Conservation (phyloP, 2,797 vertebrate genomes). For the Thunnus albacares region DNA sequence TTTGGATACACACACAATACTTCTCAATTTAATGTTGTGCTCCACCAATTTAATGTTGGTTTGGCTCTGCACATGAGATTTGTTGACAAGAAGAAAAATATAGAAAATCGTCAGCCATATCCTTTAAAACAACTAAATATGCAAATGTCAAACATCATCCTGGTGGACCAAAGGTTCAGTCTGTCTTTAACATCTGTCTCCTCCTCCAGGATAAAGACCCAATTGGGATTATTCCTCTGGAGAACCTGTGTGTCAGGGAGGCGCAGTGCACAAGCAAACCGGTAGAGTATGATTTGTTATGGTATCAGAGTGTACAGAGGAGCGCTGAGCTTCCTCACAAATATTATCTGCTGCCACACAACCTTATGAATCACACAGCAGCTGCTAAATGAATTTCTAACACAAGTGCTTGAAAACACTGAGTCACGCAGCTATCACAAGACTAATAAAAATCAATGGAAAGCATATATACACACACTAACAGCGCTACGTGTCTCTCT, state of each 20-base stretch:
- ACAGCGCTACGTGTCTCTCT: slow-evolving; percentile 14
- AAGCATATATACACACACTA: slow-evolving; percentile 17
- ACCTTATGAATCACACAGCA: slow-evolving; percentile 33
- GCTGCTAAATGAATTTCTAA: slow-evolving; percentile 32
- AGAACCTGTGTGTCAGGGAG: slow-evolving; percentile 91
- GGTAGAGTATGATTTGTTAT: slow-evolving; percentile 71
- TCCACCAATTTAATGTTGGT: no score
- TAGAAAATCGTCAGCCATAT: no score
- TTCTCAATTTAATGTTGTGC: no score
- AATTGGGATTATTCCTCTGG: slow-evolving; percentile 94
- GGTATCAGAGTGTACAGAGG: background rate
- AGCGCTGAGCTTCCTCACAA: background rate
- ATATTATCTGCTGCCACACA: slow-evolving; percentile 1
- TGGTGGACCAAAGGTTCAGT: background rate
- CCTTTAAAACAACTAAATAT: background rate
- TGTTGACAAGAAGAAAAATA: no score
- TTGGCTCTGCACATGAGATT: no score
- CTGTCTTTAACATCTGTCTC: background rate
- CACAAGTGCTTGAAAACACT: slow-evolving; percentile 9
- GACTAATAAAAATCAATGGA: slow-evolving; percentile 19
- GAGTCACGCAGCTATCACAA: slow-evolving; percentile 34
- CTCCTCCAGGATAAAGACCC: slow-evolving; percentile 94
- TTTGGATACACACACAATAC: no score
- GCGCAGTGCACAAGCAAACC: slow-evolving; percentile 89
- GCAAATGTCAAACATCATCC: background rate